phyloP scores from a whole-genome alignment of 2,797 vertebrate genomes.

The Sebastes itinus region DNA sequence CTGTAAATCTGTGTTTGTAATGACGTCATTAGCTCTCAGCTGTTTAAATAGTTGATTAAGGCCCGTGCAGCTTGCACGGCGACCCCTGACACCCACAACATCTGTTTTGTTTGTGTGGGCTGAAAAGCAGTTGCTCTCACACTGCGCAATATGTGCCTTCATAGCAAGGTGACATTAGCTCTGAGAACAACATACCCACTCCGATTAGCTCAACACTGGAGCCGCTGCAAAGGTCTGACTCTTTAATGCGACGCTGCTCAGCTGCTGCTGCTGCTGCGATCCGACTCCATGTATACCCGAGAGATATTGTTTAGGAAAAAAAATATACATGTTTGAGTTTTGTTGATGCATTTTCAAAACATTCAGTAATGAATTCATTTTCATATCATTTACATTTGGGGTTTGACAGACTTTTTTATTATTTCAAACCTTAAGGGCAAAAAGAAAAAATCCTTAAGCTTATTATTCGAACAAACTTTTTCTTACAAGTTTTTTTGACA shows the following conservation, averaged over 20 bases:
- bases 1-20: slow-evolving; percentile 52
- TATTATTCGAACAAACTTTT: not conserved
- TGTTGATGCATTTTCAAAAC: not conserved
- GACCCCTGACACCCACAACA: slow-evolving; percentile 69
- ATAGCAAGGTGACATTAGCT: slow-evolving; percentile 71
- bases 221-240: slow-evolving; percentile 23
- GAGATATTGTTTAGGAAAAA: not conserved
- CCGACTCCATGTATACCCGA: not conserved
- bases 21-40: slow-evolving; percentile 60
- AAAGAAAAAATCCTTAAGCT: not conserved
- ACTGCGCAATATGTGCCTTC: slow-evolving; percentile 56
- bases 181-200: slow-evolving; percentile 33
- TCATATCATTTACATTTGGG: not conserved
- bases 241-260: not conserved
- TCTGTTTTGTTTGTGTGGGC: slow-evolving; percentile 70
- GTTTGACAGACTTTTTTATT: not conserved
- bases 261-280: slow-evolving; percentile 33
- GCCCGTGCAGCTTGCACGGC: slow-evolving; percentile 57
- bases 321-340: not conserved
- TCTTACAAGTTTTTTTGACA: not conserved
- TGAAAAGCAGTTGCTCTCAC: slow-evolving; percentile 59
- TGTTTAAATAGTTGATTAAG: slow-evolving; percentile 70
- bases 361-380: not conserved
- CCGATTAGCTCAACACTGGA: slow-evolving; percentile 29
- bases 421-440: not conserved